Conservation (phyloP, 2,797 vertebrate species). For the Helostoma temminkii region DNA sequence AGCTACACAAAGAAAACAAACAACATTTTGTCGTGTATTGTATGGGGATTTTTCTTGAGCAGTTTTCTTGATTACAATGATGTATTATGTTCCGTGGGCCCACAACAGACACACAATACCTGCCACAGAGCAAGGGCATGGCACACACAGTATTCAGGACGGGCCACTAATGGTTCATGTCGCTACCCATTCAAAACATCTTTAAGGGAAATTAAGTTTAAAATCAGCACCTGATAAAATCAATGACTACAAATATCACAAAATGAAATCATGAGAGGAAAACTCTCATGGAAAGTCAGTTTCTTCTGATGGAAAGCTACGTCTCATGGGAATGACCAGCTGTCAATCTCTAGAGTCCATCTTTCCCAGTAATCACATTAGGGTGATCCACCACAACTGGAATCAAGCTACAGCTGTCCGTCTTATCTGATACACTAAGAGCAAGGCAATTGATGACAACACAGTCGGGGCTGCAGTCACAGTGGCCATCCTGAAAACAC, state of each 20-base stretch:
- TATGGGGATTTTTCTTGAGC: conserved; percentile 11
- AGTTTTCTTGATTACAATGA: conserved; percentile 34
- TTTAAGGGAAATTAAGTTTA: neutral
- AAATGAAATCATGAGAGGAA: neutral
- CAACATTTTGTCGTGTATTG: conserved; percentile 13
- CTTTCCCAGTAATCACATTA: conserved; percentile 29
- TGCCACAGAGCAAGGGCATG: conserved; percentile 6
- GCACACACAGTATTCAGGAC: neutral
- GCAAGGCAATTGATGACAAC: conserved; percentile 7
- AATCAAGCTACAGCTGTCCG: conserved; percentile 27
- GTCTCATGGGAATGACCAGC: conserved; percentile 15
- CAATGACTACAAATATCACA: neutral
- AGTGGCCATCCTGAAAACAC: too few species aligned
- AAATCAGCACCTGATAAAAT: neutral
- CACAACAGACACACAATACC: conserved; percentile 20
- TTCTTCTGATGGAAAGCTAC: neutral
- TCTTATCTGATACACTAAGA: conserved; percentile 15
- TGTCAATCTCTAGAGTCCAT: conserved; percentile 4
- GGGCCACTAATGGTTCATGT: conserved; percentile 4
- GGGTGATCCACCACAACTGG: conserved; percentile 25
- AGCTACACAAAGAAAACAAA: conserved; percentile 8
- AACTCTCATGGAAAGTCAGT: neutral
- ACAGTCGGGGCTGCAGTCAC: neutral
- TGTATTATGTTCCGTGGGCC: conserved; percentile 46
- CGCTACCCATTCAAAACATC: neutral